A percentile compares a stretch with the other conserved stretches of the same genome.
phyloP scores from a whole-genome alignment of 1,140 invertebrate genomes.

The Geopemphigus sp. region DNA sequence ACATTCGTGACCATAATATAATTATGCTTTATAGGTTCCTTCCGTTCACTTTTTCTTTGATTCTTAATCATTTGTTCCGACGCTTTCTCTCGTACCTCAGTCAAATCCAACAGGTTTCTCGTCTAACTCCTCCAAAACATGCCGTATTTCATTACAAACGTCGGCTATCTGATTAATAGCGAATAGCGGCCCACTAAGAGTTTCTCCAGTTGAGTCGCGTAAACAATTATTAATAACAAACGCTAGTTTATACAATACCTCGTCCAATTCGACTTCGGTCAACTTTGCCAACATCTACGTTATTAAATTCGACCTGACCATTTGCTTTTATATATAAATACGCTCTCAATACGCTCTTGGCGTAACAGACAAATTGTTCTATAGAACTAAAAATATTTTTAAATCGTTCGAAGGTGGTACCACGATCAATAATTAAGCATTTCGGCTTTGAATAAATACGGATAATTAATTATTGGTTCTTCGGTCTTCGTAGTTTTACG shows the following conservation, averaged over 20 bases:
- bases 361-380: background rate
- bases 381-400: background rate
- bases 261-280: background rate
- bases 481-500: background rate
- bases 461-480: background rate
- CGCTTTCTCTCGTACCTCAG: too few species aligned
- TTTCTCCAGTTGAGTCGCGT: too few species aligned
- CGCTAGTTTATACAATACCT: background rate
- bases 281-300: background rate
- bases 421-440: background rate
- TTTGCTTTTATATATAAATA: background rate
- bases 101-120: too few species aligned
- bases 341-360: background rate
- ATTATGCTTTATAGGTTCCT: background rate
- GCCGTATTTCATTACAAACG: background rate
- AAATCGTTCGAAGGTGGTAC: background rate
- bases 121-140: background rate
- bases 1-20: constrained; percentile 4
- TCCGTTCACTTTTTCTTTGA: background rate
- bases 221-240: too few species aligned
- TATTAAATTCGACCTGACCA: constrained; percentile 1
- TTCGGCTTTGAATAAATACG: background rate
- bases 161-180: too few species aligned
- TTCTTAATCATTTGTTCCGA: too few species aligned
- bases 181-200: too few species aligned